Evolutionary conservation across 2,113 vertebrate genomes (phyloP).

Genomic region (Eptesicus fuscus): DNA sequence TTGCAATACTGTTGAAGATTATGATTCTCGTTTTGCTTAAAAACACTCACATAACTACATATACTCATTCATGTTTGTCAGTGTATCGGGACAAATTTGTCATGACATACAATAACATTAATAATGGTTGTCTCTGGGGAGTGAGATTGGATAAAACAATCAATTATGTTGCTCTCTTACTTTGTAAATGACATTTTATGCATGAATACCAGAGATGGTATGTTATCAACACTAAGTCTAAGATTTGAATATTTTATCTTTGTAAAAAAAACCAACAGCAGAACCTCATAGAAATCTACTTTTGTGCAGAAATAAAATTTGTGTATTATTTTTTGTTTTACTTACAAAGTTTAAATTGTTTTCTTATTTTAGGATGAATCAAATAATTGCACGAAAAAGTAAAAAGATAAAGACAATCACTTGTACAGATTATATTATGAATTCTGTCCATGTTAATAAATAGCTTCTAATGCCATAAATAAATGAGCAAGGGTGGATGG

Average conservation of each 20-base stretch:
- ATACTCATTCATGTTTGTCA: neutral
- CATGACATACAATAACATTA: neutral
- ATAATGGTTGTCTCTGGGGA: neutral
- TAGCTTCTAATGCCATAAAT: neutral
- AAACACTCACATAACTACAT: neutral
- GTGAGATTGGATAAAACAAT: neutral
- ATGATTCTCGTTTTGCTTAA: neutral
- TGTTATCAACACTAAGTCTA: neutral
- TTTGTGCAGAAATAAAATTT: neutral
- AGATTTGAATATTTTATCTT: neutral
- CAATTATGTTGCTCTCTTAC: neutral
- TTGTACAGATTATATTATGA: neutral
- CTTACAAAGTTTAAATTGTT: neutral
- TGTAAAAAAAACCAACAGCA: neutral
- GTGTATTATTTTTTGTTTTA: neutral
- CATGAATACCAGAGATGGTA: neutral
- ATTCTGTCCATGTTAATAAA: neutral
- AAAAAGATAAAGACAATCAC: neutral
- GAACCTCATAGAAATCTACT: neutral
- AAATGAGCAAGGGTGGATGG: neutral
- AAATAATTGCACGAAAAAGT: neutral
- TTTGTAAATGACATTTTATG: neutral
- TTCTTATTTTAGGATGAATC: neutral
- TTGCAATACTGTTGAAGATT: neutral
- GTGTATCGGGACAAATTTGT: neutral